phyloP scores from a whole-genome alignment of 2,113 vertebrate genomes.

The Coregonus clupeaformis region DNA sequence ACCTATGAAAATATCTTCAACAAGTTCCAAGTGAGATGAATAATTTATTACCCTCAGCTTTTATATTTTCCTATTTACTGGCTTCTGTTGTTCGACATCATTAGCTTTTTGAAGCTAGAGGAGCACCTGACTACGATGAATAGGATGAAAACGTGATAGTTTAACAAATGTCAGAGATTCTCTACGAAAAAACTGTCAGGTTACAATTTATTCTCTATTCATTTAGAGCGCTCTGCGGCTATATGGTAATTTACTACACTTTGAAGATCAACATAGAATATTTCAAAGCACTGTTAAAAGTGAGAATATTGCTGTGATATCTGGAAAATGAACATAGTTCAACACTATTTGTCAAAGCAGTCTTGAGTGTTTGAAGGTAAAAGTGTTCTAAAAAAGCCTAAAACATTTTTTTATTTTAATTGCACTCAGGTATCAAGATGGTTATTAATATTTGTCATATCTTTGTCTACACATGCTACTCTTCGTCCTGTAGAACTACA shows the following conservation, averaged over 20 bases:
- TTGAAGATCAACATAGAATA: conserved; percentile 6
- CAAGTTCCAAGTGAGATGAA: conserved; percentile 13
- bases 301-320: background rate
- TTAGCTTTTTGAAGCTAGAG: background rate
- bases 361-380: too few species aligned
- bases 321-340: background rate
- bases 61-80: background rate
- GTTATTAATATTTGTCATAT: too few species aligned
- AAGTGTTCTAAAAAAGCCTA: too few species aligned
- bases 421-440: too few species aligned
- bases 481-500: too few species aligned
- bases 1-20: background rate
- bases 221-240: background rate
- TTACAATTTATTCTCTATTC: background rate
- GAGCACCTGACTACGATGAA: conserved; percentile 1
- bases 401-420: too few species aligned
- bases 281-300: conserved; percentile 1
- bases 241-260: background rate
- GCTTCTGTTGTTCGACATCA: background rate
- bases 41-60: conserved; percentile 13
- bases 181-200: background rate
- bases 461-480: too few species aligned
- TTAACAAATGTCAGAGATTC: conserved; percentile 17
- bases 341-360: background rate
- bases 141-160: conserved; percentile 3